phyloP scores from a whole-genome alignment of 2,888 invertebrate genomes.

The Hirudinaria manillensis region DNA sequence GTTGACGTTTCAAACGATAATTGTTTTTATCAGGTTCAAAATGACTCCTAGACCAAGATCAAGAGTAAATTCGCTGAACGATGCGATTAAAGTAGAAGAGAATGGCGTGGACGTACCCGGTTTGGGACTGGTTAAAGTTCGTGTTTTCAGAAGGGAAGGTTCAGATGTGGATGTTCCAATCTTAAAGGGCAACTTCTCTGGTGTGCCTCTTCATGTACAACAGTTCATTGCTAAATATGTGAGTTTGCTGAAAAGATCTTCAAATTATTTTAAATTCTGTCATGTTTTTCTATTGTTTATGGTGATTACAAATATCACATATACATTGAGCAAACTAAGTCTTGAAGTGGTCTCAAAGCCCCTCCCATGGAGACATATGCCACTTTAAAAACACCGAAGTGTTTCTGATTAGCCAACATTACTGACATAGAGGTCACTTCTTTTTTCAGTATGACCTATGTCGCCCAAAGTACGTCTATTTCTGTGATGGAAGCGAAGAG shows the following conservation, averaged over 20 bases:
- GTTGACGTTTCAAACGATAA: too few species aligned
- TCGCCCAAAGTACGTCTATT: constrained; percentile 45
- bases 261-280: neutral
- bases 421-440: neutral
- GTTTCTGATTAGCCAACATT: neutral
- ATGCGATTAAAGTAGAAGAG: constrained; percentile 13
- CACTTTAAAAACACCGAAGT: neutral
- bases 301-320: neutral
- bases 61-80: neutral
- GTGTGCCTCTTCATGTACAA: constrained; percentile 53
- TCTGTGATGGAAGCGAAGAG: constrained; percentile 49
- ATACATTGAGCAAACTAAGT: neutral
- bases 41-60: neutral
- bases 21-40: neutral
- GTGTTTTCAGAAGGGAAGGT: constrained; percentile 56
- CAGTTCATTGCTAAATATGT: constrained; percentile 54
- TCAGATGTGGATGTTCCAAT: constrained; percentile 47
- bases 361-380: too few species aligned
- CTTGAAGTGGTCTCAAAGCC: too few species aligned
- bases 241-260: constrained; percentile 33
- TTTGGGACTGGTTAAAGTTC: constrained; percentile 42
- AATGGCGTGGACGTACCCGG: constrained; percentile 27
- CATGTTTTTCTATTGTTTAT: neutral
- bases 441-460: constrained; percentile 32
- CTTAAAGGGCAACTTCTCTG: constrained; percentile 51